Evolutionary conservation across 1,140 invertebrate genomes (phyloP).

Genomic region (Lepidurus couesii): DNA sequence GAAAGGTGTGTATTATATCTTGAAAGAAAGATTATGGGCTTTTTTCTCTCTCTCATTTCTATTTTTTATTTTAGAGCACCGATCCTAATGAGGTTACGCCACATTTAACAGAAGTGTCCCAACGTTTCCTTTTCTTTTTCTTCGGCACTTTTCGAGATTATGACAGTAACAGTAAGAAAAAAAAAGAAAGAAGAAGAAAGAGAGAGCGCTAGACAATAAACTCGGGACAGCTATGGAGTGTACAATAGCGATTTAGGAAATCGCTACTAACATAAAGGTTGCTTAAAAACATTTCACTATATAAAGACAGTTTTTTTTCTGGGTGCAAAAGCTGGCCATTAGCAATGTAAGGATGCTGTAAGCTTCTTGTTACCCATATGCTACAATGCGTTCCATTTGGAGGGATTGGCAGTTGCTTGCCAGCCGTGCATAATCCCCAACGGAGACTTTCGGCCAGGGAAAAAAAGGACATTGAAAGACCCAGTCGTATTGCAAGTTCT

Average conservation of each 20-base stretch:
- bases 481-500: not conserved
- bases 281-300: not conserved
- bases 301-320: not conserved
- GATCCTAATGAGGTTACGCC: too few relatives aligned
- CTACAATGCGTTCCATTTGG: not conserved
- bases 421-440: conserved; percentile 7
- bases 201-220: too few relatives aligned
- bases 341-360: conserved; percentile 8
- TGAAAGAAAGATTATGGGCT: too few relatives aligned
- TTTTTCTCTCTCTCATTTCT: too few relatives aligned
- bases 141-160: too few relatives aligned
- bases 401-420: not conserved
- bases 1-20: too few relatives aligned
- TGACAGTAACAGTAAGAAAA: too few relatives aligned
- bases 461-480: not conserved
- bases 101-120: too few relatives aligned
- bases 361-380: not conserved
- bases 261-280: not conserved
- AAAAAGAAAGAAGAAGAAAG: too few relatives aligned
- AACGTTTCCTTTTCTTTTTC: too few relatives aligned
- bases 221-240: too few relatives aligned
- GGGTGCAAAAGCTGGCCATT: not conserved
- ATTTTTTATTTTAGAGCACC: too few relatives aligned
- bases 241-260: not conserved
- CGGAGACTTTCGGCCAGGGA: not conserved